These are phyloP conservation scores for Lymantria monacha DNA, from an alignment of 2,888 invertebrate genomes.

Conservation along the genomic window DNA sequence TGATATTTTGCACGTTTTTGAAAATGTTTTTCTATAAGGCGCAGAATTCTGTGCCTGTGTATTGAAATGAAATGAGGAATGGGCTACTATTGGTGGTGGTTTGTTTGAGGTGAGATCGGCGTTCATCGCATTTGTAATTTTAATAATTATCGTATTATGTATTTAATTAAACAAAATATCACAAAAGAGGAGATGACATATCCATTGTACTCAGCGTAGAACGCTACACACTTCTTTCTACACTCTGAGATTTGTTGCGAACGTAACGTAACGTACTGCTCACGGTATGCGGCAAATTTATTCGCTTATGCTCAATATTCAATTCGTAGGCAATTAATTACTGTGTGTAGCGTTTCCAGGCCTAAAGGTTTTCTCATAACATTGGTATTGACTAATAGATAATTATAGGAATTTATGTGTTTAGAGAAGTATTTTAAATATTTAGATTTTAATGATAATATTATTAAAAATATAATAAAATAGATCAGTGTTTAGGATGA, in stretches of 20 bases:
- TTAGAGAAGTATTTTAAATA: slow-evolving; percentile 82
- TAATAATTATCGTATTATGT: slow-evolving; percentile 48
- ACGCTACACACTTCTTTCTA: slow-evolving; percentile 62
- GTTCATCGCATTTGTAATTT: slow-evolving; percentile 67
- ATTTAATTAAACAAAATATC: slow-evolving; percentile 54
- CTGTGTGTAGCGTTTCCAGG: slow-evolving; percentile 72
- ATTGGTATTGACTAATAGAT: slow-evolving; percentile 79
- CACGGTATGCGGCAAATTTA: slow-evolving; percentile 7
- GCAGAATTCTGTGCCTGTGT: slow-evolving; percentile 67
- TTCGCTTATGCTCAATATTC: slow-evolving; percentile 54
- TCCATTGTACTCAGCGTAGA: slow-evolving; percentile 66
- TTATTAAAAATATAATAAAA: slow-evolving; percentile 65
- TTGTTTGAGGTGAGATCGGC: slow-evolving; percentile 55
- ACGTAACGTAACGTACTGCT: neutral
- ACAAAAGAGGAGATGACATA: slow-evolving; percentile 75
- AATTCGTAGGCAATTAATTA: slow-evolving; percentile 37
- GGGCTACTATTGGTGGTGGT: slow-evolving; percentile 61
- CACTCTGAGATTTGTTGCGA: slow-evolving; percentile 6
- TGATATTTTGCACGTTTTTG: slow-evolving; percentile 83
- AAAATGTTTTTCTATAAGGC: slow-evolving; percentile 78
- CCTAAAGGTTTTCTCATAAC: slow-evolving; percentile 75
- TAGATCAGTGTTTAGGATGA: slow-evolving; percentile 81
- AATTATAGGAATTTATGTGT: slow-evolving; percentile 81
- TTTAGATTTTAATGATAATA: slow-evolving; percentile 76
- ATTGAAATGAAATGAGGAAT: slow-evolving; percentile 59